These are phyloP conservation scores for Pteronotus mesoamericanus DNA, from an alignment of 2,797 vertebrate species.

Conservation along the genomic window DNA sequence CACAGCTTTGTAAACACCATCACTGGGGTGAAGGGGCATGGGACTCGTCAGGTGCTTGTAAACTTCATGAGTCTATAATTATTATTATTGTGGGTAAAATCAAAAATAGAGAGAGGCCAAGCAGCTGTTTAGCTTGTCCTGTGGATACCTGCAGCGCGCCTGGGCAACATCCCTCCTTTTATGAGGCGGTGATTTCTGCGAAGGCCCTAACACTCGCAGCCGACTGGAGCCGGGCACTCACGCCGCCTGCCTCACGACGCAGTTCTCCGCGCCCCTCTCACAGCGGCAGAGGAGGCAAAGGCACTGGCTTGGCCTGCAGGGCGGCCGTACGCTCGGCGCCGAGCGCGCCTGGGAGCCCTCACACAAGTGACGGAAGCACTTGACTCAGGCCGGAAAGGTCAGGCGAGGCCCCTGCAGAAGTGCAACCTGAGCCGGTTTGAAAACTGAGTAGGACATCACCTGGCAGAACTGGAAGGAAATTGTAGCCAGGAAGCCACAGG, in stretches of 20 bases:
- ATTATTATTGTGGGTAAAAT: neutral
- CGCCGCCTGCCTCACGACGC: neutral
- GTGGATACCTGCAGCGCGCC: neutral
- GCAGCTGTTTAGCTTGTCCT: neutral
- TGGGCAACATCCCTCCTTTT: neutral
- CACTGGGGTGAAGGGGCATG: neutral
- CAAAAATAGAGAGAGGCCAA: neutral
- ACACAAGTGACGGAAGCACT: neutral
- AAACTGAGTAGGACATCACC: conserved; percentile 42
- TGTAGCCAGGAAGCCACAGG: neutral
- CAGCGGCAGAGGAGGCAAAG: neutral
- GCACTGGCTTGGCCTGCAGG: neutral
- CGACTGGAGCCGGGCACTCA: neutral
- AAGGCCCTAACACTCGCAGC: neutral
- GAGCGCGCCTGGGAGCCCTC: neutral
- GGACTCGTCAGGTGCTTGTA: neutral
- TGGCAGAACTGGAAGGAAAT: conserved; percentile 12
- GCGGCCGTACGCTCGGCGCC: neutral
- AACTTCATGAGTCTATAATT: neutral
- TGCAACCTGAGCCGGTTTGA: conserved; percentile 28
- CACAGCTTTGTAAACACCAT: neutral
- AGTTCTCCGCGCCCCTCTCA: neutral
- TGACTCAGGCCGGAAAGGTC: conserved; percentile 31
- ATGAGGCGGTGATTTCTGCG: neutral
- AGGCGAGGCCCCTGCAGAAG: neutral